These are phyloP conservation scores for Pantherophis alleghaniensis DNA, from an alignment of 2,797 vertebrate species.

Conservation along the genomic window DNA sequence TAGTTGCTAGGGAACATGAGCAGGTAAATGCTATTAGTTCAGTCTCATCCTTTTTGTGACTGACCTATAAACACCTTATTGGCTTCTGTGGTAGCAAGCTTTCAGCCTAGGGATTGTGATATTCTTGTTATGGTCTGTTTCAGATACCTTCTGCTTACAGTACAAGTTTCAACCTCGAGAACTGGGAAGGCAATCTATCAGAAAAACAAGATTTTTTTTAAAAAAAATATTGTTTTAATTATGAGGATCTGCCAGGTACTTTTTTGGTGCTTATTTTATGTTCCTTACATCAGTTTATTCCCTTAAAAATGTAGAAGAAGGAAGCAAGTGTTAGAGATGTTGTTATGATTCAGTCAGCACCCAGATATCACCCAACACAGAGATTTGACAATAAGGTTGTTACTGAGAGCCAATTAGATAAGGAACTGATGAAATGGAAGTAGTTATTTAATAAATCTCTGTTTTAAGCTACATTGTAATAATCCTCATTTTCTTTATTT, in stretches of 20 bases:
- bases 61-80: not conserved
- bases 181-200: not conserved
- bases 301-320: not conserved
- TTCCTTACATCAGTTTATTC: not conserved
- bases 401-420: not conserved
- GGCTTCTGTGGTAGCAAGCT: not conserved
- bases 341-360: not conserved
- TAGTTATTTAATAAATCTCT: not conserved
- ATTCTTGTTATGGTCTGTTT: not conserved
- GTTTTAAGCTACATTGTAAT: not conserved
- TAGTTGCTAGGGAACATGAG: not conserved
- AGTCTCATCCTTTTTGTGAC: not conserved
- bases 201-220: not conserved
- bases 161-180: not conserved
- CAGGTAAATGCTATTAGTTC: not conserved
- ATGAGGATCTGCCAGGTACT: not conserved
- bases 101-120: not conserved
- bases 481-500: not conserved
- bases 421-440: not conserved
- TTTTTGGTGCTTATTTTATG: not conserved
- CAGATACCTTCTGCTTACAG: not conserved
- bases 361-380: not conserved
- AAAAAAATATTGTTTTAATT: not conserved
- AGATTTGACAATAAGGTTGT: not conserved
- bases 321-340: not conserved